Percentiles rank a stretch among this genome's conserved stretches.
These are phyloP conservation scores for Agrotis segetum DNA, from an alignment of 2,888 invertebrate species.

Conservation along the genomic window DNA sequence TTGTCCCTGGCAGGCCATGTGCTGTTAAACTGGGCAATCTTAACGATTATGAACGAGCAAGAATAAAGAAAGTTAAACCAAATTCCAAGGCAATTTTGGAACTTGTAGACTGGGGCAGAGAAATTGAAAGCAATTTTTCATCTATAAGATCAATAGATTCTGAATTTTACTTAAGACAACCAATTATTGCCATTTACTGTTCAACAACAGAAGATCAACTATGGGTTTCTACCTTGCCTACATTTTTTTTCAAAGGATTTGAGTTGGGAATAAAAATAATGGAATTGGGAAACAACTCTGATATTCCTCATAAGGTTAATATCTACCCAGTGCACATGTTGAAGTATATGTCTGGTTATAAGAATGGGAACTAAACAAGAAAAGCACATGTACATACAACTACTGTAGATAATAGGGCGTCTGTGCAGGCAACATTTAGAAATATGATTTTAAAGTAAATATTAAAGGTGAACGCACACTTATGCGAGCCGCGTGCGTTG, in stretches of 20 bases:
- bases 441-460: too few relatives aligned
- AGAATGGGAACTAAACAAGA: not conserved
- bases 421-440: too few relatives aligned
- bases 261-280: constrained; percentile 48
- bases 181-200: constrained; percentile 54
- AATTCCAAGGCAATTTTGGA: constrained; percentile 35
- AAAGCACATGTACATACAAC: too few relatives aligned
- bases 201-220: constrained; percentile 36
- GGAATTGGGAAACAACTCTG: constrained; percentile 37
- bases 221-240: constrained; percentile 21
- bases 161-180: constrained; percentile 20
- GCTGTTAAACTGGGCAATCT: constrained; percentile 36
- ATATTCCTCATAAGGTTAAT: constrained; percentile 51
- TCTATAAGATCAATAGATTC: constrained; percentile 30
- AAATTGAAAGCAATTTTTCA: constrained; percentile 26
- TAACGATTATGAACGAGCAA: constrained; percentile 48
- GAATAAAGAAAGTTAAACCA: constrained; percentile 32
- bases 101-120: constrained; percentile 54
- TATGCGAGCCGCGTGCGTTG: too few relatives aligned
- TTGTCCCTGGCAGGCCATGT: constrained; percentile 32
- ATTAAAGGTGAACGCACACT: too few relatives aligned
- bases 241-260: constrained; percentile 48
- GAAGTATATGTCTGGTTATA: not conserved
- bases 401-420: too few relatives aligned
- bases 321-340: constrained; percentile 32